phyloP scores from a whole-genome alignment of 2,888 invertebrate genomes.

The Ctena decussata region DNA sequence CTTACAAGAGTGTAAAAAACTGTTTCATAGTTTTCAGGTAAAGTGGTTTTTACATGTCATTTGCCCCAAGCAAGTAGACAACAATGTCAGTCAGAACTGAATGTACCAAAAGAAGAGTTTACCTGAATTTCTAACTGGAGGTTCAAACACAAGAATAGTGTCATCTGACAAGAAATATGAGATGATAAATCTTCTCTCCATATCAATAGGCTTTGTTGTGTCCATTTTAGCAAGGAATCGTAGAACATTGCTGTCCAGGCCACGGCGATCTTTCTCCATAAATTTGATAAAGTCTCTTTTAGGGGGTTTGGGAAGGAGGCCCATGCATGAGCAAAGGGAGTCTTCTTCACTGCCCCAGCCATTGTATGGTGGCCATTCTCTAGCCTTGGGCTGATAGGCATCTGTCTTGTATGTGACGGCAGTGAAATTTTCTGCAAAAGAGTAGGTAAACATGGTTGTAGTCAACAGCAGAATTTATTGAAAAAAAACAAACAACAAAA shows the following conservation, averaged over 20 bases:
- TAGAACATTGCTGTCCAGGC: slow-evolving; percentile 92
- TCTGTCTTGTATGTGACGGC: slow-evolving; percentile 87
- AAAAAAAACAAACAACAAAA: too few species aligned
- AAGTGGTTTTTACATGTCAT: too few species aligned
- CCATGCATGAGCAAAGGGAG: slow-evolving; percentile 94
- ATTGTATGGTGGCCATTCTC: slow-evolving; percentile 93
- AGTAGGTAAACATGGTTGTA: background rate
- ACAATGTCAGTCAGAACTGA: too few species aligned
- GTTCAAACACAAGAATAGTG: slow-evolving; percentile 86
- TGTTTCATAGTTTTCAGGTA: too few species aligned
- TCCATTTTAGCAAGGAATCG: slow-evolving; percentile 93
- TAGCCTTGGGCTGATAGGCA: slow-evolving; percentile 27
- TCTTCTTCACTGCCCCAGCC: slow-evolving; percentile 96
- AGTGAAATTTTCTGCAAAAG: slow-evolving; percentile 89
- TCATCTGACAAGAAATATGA: slow-evolving; percentile 87
- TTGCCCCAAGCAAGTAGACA: too few species aligned
- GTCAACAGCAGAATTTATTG: too few species aligned
- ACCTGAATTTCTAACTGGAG: slow-evolving; percentile 87
- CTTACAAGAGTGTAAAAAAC: too few species aligned
- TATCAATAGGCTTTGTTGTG: slow-evolving; percentile 89
- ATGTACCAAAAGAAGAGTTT: too few species aligned
- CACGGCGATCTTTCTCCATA: slow-evolving; percentile 91
- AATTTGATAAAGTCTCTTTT: slow-evolving; percentile 93
- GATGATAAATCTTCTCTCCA: slow-evolving; percentile 86
- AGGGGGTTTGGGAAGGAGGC: slow-evolving; percentile 93